Evolutionary conservation across 2,888 invertebrate genomes (phyloP).

Genomic region (Teleiodes luculella): DNA sequence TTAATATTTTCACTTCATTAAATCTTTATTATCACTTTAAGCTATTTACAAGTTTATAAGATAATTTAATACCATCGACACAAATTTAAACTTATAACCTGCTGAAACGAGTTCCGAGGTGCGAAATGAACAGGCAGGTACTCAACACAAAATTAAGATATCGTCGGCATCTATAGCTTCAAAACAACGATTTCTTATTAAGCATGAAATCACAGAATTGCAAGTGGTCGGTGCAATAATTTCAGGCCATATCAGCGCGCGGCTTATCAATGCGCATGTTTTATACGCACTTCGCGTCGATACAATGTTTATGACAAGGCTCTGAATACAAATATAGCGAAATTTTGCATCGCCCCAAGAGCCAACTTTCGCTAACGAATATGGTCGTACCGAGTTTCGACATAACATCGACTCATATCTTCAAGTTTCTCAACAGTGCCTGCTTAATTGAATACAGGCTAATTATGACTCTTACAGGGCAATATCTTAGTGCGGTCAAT

Average conservation of each 20-base stretch:
- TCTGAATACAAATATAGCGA: conserved; percentile 50
- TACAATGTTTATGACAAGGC: conserved; percentile 46
- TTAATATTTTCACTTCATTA: conserved; percentile 11
- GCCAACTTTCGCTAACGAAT: conserved; percentile 65
- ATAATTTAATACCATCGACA: conserved; percentile 3
- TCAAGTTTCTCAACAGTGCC: conserved; percentile 20
- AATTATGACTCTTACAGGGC: conserved; percentile 34
- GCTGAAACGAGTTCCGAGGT: background rate
- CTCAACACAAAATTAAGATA: background rate
- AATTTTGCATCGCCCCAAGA: conserved; percentile 45
- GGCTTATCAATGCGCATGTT: conserved; percentile 28
- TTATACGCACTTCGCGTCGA: conserved; percentile 36
- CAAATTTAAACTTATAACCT: conserved; percentile 2
- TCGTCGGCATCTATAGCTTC: background rate
- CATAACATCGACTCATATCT: conserved; percentile 32
- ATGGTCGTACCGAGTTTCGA: conserved; percentile 55
- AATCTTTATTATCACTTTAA: background rate
- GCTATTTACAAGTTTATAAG: conserved; percentile 1
- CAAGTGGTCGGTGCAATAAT: conserved; percentile 6
- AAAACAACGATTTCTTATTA: conserved; percentile 7
- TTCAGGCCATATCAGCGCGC: conserved; percentile 6
- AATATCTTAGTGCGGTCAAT: conserved; percentile 28
- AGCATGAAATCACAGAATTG: conserved; percentile 13
- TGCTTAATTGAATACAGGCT: conserved; percentile 38
- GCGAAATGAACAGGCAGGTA: background rate